Percentiles rank a stretch among this genome's conserved stretches.
These are phyloP conservation scores for Ammodytes marinus DNA, from an alignment of 2,113 vertebrate species.

Conservation along the genomic window DNA sequence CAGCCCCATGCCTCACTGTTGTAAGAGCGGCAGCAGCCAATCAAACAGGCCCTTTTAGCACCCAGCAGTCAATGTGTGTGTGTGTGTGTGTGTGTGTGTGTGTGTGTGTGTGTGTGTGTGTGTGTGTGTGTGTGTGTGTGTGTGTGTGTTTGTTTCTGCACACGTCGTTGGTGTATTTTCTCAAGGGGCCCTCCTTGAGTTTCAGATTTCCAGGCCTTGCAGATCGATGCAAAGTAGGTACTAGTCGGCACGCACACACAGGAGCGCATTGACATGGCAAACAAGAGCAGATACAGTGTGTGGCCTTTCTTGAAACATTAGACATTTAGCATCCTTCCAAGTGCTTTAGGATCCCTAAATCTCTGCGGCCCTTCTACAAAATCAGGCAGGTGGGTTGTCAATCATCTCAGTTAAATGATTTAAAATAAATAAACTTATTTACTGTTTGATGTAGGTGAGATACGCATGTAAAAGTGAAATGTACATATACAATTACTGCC, in stretches of 20 bases:
- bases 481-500: not conserved
- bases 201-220: constrained; percentile 76
- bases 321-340: constrained; percentile 8
- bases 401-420: not conserved
- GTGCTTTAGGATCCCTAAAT: not conserved
- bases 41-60: constrained; percentile 53
- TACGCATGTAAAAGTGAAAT: not conserved
- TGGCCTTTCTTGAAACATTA: constrained; percentile 44
- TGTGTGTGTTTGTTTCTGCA: constrained; percentile 60
- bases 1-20: constrained; percentile 53
- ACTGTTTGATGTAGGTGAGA: not conserved
- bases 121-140: constrained; percentile 35
- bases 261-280: constrained; percentile 56
- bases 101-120: constrained; percentile 53
- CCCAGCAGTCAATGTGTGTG: constrained; percentile 35
- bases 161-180: constrained; percentile 50
- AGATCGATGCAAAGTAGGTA: constrained; percentile 77
- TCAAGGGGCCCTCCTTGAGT: constrained; percentile 62
- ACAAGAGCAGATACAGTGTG: constrained; percentile 51
- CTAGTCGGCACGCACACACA: constrained; percentile 48
- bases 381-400: not conserved
- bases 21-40: constrained; percentile 58
- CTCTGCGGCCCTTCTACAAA: not conserved
- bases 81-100: constrained; percentile 35
- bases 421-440: not conserved